These are phyloP conservation scores for Pandemis cinnamomeana DNA, from an alignment of 2,888 invertebrate species.

Conservation along the genomic window DNA sequence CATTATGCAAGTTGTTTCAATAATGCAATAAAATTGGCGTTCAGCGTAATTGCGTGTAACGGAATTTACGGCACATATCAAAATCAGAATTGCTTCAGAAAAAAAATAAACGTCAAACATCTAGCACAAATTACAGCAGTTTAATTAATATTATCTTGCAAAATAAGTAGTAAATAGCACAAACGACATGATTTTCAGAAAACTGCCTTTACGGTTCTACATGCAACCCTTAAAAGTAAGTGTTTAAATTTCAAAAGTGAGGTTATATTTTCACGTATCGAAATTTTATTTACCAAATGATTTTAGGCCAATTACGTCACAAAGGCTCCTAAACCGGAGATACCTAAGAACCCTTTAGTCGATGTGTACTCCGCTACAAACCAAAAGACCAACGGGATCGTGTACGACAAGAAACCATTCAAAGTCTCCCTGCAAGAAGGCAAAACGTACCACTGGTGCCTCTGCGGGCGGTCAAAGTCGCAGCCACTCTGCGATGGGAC, in stretches of 20 bases:
- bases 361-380: constrained; percentile 84
- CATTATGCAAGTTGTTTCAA: no score
- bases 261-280: constrained; percentile 20
- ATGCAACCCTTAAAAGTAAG: constrained; percentile 27
- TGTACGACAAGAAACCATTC: constrained; percentile 96
- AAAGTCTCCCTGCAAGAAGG: constrained; percentile 89
- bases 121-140: neutral
- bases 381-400: constrained; percentile 89
- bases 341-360: constrained; percentile 88
- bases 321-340: constrained; percentile 77
- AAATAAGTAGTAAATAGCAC: neutral
- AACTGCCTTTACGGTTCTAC: constrained; percentile 18
- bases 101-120: constrained; percentile 6
- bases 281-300: constrained; percentile 17
- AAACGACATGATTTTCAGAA: constrained; percentile 34
- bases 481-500: constrained; percentile 98
- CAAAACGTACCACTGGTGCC: constrained; percentile 95
- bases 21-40: no score
- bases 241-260: neutral
- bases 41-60: no score
- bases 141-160: neutral
- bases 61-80: neutral
- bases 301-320: constrained; percentile 67
- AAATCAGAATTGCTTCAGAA: neutral
- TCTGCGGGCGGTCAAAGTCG: constrained; percentile 95